Conservation (phyloP, 2,113 vertebrate genomes). For the Campylorhamphus procurvoides region DNA sequence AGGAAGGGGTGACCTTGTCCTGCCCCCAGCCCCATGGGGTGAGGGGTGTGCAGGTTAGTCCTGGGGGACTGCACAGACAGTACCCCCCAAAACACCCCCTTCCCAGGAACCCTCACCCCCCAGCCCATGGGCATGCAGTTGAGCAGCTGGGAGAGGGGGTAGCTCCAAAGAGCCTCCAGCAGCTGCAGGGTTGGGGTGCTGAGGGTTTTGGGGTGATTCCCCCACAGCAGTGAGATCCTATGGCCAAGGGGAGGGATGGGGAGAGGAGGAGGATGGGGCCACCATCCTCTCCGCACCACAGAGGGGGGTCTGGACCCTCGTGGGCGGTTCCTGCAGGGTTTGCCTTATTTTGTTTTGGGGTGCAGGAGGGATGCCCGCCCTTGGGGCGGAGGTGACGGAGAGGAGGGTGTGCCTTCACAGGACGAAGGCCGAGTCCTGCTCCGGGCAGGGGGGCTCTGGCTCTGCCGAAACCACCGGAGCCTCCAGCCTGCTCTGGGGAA, state of each 20-base stretch:
- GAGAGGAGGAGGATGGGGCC: background rate
- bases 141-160: accelerated
- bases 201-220: background rate
- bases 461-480: background rate
- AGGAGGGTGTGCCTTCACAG: background rate
- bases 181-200: background rate
- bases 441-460: background rate
- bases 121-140: background rate
- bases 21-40: background rate
- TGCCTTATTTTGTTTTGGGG: background rate
- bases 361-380: background rate
- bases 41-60: background rate
- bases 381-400: background rate
- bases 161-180: background rate
- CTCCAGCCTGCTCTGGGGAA: accelerated
- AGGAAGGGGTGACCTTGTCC: background rate
- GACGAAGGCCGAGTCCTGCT: background rate
- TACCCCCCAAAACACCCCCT: background rate
- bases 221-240: background rate
- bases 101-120: background rate
- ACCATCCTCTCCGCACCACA: accelerated
- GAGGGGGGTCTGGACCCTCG: accelerated
- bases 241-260: accelerated
- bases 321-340: background rate
- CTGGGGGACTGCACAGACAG: background rate